Percentiles rank a stretch among this genome's conserved stretches.
Evolutionary conservation across 2,797 vertebrate genomes (phyloP).

Genomic region (Microctenopoma lineatum): DNA sequence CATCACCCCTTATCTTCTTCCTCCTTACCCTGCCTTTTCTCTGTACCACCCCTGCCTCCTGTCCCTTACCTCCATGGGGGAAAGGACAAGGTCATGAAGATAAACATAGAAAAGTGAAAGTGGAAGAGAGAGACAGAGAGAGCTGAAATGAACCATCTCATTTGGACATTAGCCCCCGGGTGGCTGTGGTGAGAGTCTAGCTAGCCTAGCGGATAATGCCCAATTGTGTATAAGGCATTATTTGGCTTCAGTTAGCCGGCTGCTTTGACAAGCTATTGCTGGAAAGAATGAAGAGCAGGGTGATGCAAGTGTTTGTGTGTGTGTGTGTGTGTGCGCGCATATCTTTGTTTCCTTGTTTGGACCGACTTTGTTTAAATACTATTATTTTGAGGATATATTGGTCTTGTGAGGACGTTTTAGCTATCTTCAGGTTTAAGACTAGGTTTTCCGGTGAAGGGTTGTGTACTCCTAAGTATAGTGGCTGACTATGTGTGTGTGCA

Average conservation of each 20-base stretch:
- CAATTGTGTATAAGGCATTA: constrained; percentile 88
- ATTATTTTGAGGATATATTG: no score
- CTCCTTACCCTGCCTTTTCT: constrained; percentile 54
- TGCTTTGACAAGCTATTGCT: constrained; percentile 89
- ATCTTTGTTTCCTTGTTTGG: no score
- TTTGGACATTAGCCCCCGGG: constrained; percentile 90
- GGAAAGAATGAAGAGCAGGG: constrained; percentile 81
- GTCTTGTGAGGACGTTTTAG: no score
- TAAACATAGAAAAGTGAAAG: constrained; percentile 80
- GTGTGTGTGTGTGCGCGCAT: constrained; percentile 21
- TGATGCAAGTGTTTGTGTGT: constrained; percentile 31
- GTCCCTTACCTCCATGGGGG: constrained; percentile 77
- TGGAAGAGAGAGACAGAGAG: constrained; percentile 76
- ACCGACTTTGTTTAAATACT: no score
- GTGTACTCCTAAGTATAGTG: background rate
- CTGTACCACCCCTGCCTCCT: constrained; percentile 60
- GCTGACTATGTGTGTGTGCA: constrained; percentile 1
- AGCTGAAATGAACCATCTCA: constrained; percentile 90
- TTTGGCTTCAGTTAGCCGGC: constrained; percentile 85
- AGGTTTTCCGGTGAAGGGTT: background rate
- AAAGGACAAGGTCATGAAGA: constrained; percentile 82
- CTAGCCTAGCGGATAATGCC: constrained; percentile 88
- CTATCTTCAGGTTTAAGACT: no score
- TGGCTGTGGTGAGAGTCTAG: constrained; percentile 81
- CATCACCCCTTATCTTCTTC: constrained; percentile 75